Conservation (phyloP, 2,113 vertebrate genomes). For the Calyptomena viridis region DNA sequence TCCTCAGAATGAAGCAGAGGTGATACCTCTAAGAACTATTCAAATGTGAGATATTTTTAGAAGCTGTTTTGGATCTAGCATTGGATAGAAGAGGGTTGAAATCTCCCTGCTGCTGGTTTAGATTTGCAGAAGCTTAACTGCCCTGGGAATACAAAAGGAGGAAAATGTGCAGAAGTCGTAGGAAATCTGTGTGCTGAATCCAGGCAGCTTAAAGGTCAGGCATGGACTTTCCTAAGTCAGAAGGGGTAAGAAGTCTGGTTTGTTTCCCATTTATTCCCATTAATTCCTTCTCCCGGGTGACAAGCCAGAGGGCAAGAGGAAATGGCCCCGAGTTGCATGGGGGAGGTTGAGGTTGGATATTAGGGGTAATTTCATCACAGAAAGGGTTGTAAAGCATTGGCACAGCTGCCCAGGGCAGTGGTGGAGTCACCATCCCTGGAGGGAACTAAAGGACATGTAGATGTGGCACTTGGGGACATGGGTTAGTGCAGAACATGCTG, state of each 20-base stretch:
- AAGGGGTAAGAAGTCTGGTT: neutral
- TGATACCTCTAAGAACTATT: neutral
- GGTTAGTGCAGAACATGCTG: neutral
- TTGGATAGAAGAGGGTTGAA: neutral
- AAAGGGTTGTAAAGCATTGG: neutral
- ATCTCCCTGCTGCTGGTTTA: neutral
- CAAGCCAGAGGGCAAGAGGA: too few relatives aligned
- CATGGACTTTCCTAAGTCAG: neutral
- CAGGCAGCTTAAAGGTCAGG: neutral
- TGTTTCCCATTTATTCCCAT: neutral
- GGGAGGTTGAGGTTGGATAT: neutral
- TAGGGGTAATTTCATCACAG: accelerated
- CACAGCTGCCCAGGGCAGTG: neutral
- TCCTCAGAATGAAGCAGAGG: neutral
- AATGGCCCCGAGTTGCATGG: neutral
- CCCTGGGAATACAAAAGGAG: neutral
- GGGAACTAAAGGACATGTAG: neutral
- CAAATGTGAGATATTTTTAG: neutral
- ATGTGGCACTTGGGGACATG: neutral
- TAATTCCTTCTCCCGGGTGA: neutral
- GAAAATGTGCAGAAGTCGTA: neutral
- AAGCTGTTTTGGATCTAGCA: neutral
- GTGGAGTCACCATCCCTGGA: neutral
- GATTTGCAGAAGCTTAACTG: conserved; percentile 1
- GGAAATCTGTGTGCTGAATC: neutral